Percentiles rank a stretch among this genome's conserved stretches.
These are phyloP conservation scores for Cryptus armator DNA, from an alignment of 2,888 invertebrate species.

Conservation along the genomic window DNA sequence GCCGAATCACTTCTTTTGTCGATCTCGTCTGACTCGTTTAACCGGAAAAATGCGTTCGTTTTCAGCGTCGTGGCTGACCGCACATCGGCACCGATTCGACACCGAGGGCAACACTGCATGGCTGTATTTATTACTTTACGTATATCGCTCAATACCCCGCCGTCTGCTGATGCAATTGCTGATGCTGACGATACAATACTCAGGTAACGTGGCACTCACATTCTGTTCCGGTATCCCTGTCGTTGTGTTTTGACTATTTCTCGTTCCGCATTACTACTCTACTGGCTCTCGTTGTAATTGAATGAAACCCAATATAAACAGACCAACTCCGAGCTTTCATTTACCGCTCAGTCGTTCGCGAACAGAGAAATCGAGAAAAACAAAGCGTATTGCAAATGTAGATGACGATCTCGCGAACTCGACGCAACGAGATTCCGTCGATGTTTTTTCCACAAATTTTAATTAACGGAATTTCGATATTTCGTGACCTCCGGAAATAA, in stretches of 20 bases:
- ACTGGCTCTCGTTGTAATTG: slow-evolving; percentile 13
- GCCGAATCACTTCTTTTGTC: slow-evolving; percentile 65
- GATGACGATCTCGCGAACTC: not conserved
- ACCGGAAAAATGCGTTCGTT: slow-evolving; percentile 68
- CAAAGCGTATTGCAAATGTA: not conserved
- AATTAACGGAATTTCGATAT: not conserved
- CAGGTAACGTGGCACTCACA: slow-evolving; percentile 30
- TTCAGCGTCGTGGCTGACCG: slow-evolving; percentile 63
- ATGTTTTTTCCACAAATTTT: not conserved
- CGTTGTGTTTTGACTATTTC: slow-evolving; percentile 7
- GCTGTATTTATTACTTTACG: slow-evolving; percentile 22
- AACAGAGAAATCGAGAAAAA: not conserved
- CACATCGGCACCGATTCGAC: slow-evolving; percentile 62
- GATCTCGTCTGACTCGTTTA: slow-evolving; percentile 65
- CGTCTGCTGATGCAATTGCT: slow-evolving; percentile 25
- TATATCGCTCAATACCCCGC: slow-evolving; percentile 32
- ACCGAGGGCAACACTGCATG: not conserved
- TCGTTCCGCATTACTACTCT: not conserved
- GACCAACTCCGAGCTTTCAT: not conserved
- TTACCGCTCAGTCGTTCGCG: not conserved
- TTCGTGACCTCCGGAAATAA: not conserved
- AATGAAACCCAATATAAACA: slow-evolving; percentile 36
- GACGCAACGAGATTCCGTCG: not conserved
- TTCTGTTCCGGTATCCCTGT: not conserved
- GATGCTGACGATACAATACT: slow-evolving; percentile 36